These are phyloP conservation scores for Chrysolina oricalcia DNA, from an alignment of 2,888 invertebrate species.

Conservation along the genomic window DNA sequence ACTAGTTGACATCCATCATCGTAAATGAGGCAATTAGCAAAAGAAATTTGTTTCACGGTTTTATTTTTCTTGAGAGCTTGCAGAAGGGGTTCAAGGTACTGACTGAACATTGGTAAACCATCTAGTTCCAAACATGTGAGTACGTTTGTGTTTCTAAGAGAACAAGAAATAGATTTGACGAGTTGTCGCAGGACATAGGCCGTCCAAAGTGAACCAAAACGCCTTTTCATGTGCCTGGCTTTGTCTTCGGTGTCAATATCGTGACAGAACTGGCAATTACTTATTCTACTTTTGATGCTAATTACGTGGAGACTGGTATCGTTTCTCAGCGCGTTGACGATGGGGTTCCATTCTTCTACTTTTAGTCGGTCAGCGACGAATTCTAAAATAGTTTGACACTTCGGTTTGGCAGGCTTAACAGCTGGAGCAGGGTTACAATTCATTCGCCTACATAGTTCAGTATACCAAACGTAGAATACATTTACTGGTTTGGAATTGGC, in stretches of 20 bases:
- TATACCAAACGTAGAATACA: constrained; percentile 70
- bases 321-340: constrained; percentile 81
- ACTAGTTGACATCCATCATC: constrained; percentile 83
- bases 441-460: constrained; percentile 68
- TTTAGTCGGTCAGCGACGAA: constrained; percentile 85
- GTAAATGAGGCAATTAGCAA: constrained; percentile 80
- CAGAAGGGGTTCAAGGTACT: constrained; percentile 74
- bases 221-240: constrained; percentile 75
- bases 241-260: constrained; percentile 76
- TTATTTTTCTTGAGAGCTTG: constrained; percentile 78
- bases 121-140: constrained; percentile 80
- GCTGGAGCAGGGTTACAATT: constrained; percentile 65
- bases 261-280: constrained; percentile 66
- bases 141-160: constrained; percentile 77
- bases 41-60: constrained; percentile 79
- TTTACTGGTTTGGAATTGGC: constrained; percentile 64
- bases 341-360: constrained; percentile 84
- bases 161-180: constrained; percentile 78
- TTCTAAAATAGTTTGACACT: constrained; percentile 73
- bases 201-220: constrained; percentile 75
- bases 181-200: constrained; percentile 81
- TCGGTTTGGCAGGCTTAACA: constrained; percentile 67
- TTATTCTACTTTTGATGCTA: constrained; percentile 76
- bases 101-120: constrained; percentile 80
- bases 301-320: constrained; percentile 83